Conservation (phyloP, 2,888 invertebrate species). For the Hypolimnas misippus region DNA sequence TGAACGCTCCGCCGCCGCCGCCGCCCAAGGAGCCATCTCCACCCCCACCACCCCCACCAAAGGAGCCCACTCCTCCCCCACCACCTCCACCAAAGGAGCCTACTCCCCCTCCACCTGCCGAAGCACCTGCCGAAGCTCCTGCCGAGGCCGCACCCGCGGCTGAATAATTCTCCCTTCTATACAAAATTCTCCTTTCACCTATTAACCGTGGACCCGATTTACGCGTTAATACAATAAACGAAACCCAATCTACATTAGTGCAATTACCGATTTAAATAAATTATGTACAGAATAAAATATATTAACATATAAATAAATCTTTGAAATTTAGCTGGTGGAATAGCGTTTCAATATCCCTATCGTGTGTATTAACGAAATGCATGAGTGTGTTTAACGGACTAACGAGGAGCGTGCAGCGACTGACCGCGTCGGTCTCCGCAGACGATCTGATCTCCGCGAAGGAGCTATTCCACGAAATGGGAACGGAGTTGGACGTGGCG, state of each 20-base stretch:
- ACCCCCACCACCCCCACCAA: constrained; percentile 50
- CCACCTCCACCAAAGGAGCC: constrained; percentile 51
- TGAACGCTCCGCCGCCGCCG: constrained; percentile 41
- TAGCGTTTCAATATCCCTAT: constrained; percentile 53
- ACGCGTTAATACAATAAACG: background rate
- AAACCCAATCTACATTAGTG: background rate
- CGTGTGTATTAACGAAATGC: constrained; percentile 46
- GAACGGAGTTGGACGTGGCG: constrained; percentile 95
- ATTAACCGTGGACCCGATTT: constrained; percentile 6
- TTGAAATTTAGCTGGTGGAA: constrained; percentile 79
- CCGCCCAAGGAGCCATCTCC: constrained; percentile 48
- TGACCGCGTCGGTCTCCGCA: constrained; percentile 76
- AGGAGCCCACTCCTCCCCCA: constrained; percentile 50
- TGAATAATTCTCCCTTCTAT: background rate
- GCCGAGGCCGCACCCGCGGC: constrained; percentile 27
- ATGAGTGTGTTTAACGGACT: constrained; percentile 53
- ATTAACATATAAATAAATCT: constrained; percentile 63
- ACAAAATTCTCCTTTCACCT: background rate
- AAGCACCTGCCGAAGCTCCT: constrained; percentile 48
- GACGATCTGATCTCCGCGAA: constrained; percentile 94
- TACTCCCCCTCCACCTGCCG: constrained; percentile 48
- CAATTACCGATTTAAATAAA: constrained; percentile 1
- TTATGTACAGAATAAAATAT: constrained; percentile 19
- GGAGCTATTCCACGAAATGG: constrained; percentile 96
- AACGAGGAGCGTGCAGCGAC: constrained; percentile 42